These are phyloP conservation scores for Hiodon tergisus DNA, from an alignment of 2,113 vertebrate genomes.

Conservation along the genomic window DNA sequence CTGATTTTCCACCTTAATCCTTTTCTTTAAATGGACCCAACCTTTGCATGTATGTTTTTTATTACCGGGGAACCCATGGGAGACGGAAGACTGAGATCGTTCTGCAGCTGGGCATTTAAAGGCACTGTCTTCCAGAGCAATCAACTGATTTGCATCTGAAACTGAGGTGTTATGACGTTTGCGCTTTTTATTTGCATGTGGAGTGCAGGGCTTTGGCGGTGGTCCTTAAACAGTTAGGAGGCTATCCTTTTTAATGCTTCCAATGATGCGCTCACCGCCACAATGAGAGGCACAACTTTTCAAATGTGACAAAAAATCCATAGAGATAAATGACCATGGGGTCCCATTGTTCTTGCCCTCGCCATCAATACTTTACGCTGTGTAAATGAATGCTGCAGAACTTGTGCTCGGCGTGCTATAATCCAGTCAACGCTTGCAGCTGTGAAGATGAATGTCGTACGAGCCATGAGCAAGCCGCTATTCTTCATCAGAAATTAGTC, in stretches of 20 bases:
- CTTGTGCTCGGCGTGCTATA: background rate
- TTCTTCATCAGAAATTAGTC: background rate
- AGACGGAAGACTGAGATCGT: too few relatives aligned
- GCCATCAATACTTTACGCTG: slow-evolving; percentile 25
- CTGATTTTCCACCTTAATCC: too few relatives aligned
- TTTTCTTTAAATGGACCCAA: too few relatives aligned
- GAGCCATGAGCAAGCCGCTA: background rate
- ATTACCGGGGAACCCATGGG: too few relatives aligned
- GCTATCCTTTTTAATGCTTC: slow-evolving; percentile 58
- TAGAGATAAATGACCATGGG: slow-evolving; percentile 52
- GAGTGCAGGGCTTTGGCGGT: background rate
- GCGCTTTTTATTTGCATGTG: slow-evolving; percentile 5
- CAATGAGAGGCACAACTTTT: slow-evolving; percentile 48
- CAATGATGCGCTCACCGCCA: slow-evolving; percentile 56
- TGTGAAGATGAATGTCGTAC: background rate
- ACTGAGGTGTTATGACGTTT: background rate
- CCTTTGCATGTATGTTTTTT: too few relatives aligned
- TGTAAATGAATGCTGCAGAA: slow-evolving; percentile 15
- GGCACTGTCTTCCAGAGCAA: background rate
- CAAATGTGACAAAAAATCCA: slow-evolving; percentile 56
- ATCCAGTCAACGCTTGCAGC: background rate
- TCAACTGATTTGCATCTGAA: background rate
- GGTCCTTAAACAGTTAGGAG: slow-evolving; percentile 9
- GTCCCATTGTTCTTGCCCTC: slow-evolving; percentile 38
- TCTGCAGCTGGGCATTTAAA: background rate